Evolutionary conservation across 2,797 vertebrate genomes (phyloP), one percentile per base, ranked within the genome.

Genomic region (Sebastes itinus): DNA sequence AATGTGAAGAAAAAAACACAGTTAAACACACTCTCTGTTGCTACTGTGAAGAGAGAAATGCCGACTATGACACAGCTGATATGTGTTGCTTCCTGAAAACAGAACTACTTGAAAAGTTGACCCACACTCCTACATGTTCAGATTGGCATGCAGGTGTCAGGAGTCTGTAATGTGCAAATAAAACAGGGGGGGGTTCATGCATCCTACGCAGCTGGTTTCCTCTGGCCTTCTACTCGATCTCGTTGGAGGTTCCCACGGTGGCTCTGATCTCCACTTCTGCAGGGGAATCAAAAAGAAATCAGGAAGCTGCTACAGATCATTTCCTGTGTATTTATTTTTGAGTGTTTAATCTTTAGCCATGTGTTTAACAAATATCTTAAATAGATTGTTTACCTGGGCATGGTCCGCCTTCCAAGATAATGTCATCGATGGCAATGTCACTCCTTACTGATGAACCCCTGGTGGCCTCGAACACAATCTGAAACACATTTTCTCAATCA

Each of bases 361-460:
- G 14, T 52, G 23, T 49, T 38, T 1, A 49, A 5, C 2, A 59
- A n/a, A 20, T 49, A 25, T 33, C 11, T 18, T 3, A 28, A 65
- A 72, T 7, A 8, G 12, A 12, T 6, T 6, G 7, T 38, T 85
- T 69, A 94, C 94, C 92, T 86, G 90, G 88, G 72, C 94, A 95
- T 1, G 87, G 88, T 67, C 93, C 97, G 56, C 95, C 91, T 84
- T 97, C 95, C 92, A 99, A 95, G 63, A 88, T 81, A 77, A 99
- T 86, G 87, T 99, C 98, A 91, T 99, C 98, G 20, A 99, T 94
- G 83, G 97, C 97, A 61, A 96, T 97, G 89, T 99, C 98, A 76
- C 98, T 98, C 92, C 97, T 96, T 25, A 98, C 86, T 1, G 98
- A 98, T 5, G 96, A 65, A 49, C 98, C 98, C 0, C 97, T 94